Conservation (phyloP, 1,140 invertebrate species). For the Drosophila pseudoobscura region DNA sequence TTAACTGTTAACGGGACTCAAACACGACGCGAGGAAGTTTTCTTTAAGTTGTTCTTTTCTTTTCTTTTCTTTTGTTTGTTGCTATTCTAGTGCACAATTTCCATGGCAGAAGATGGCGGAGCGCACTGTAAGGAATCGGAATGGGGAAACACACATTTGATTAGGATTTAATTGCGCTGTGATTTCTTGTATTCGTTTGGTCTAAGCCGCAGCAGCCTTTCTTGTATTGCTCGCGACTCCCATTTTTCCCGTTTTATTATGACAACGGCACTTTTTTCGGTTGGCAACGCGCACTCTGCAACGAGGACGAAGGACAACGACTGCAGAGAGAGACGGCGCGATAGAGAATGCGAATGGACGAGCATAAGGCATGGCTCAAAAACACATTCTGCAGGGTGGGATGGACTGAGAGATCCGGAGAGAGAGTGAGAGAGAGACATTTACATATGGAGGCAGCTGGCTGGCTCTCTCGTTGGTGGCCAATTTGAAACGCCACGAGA, state of each 20-base stretch:
- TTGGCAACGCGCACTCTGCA: slow-evolving; percentile 64
- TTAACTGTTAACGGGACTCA: too few species aligned
- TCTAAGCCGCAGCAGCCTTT: slow-evolving; percentile 4
- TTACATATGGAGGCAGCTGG: slow-evolving; percentile 64
- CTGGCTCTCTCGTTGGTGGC: slow-evolving; percentile 37
- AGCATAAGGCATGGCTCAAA: slow-evolving; percentile 37
- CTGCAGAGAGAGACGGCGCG: slow-evolving; percentile 46
- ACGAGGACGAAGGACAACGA: slow-evolving; percentile 71
- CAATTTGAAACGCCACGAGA: slow-evolving; percentile 72
- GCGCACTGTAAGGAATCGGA: too few species aligned
- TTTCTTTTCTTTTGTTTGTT: too few species aligned
- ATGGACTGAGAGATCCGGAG: slow-evolving; percentile 9
- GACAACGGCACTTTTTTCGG: slow-evolving; percentile 51
- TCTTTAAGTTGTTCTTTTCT: too few species aligned
- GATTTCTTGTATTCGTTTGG: too few species aligned
- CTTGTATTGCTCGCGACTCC: not conserved
- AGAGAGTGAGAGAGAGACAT: slow-evolving; percentile 23
- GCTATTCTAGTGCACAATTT: too few species aligned
- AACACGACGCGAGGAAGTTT: too few species aligned
- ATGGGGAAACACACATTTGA: too few species aligned
- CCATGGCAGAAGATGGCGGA: too few species aligned
- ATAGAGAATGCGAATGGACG: slow-evolving; percentile 50
- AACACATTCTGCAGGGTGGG: slow-evolving; percentile 44
- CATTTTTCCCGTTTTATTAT: slow-evolving; percentile 46
- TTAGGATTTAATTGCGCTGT: too few species aligned